A percentile compares a stretch with the other conserved stretches of the same genome.
Conservation (phyloP, 1,140 invertebrate genomes). For the Drosophila mayri region DNA sequence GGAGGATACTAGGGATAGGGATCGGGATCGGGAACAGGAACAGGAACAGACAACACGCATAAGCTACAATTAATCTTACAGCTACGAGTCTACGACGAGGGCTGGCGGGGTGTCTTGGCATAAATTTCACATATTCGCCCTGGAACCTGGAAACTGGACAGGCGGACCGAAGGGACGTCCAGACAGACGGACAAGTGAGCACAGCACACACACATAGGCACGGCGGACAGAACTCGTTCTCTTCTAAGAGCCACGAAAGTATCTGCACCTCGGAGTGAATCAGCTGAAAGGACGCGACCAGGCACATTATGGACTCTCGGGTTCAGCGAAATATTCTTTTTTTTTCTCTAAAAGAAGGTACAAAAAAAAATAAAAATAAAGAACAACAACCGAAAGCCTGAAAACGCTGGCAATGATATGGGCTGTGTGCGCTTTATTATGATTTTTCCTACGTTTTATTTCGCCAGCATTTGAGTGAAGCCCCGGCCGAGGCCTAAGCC, state of each 20-base stretch:
- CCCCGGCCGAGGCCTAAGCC: not conserved
- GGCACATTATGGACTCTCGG: constrained; percentile 67
- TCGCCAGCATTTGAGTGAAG: constrained; percentile 43
- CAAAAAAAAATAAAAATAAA: constrained; percentile 23
- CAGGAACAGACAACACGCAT: constrained; percentile 55
- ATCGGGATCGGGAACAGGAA: constrained; percentile 13
- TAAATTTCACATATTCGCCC: constrained; percentile 73
- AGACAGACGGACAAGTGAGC: constrained; percentile 67
- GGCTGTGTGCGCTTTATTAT: constrained; percentile 63
- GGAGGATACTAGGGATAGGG: constrained; percentile 21
- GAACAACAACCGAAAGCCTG: constrained; percentile 25
- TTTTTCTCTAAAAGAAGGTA: constrained; percentile 12
- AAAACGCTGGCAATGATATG: constrained; percentile 72
- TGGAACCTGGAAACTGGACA: constrained; percentile 35
- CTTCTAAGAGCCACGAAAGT: constrained; percentile 44
- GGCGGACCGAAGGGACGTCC: constrained; percentile 34
- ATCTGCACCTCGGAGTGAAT: constrained; percentile 70
- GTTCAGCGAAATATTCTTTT: constrained; percentile 20
- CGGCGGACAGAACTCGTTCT: constrained; percentile 41
- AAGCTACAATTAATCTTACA: constrained; percentile 79
- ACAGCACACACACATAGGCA: constrained; percentile 21
- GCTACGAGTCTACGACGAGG: constrained; percentile 44
- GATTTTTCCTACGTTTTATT: constrained; percentile 44
- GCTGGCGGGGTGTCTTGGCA: constrained; percentile 63
- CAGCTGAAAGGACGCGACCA: constrained; percentile 74